Base-by-base conservation (phyloP, 2,113 vertebrate genomes). In the Ramphastos sulfuratus region DNA sequence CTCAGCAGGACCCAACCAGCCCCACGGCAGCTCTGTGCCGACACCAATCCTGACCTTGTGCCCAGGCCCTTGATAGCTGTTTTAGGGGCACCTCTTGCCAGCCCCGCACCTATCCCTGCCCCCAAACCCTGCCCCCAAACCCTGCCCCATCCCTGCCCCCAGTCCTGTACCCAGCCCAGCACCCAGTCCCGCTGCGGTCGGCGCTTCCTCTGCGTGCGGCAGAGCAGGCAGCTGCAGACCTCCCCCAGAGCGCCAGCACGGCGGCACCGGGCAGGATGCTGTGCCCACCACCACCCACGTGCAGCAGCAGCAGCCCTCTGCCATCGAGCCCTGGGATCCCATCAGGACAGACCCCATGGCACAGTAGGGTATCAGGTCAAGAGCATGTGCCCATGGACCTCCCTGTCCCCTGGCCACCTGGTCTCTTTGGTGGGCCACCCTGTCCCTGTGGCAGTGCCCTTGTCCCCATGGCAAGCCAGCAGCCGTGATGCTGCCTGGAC, bases 231-330 rank as follows among this genome's bases (percentile, higher is more conserved):
- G 52, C 83, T 82, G 67, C 80, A 64, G 46, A 70, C 52, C 66
- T 83, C 37, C 60, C n/a, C 16, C 4, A 1, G 66, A 19, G 81
- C 28, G 1, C 7, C 23, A 2, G 66, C 76, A 2, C 75, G 3
- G 8, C 12, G 0, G 71, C 71, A 10, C 1, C 1, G 3, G 92
- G 85, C 93, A 86, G 82, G 90, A 87, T 63, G 74, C 35, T 13
- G 28, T 5, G 85, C 75, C 75, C 0, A 0, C 14, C 46, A 2
- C 31, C 19, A 2, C 55, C 25, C 10, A 0, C 0, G 0, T 7
- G 3, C 50, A 28, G 33, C 87, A 76, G 37, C 76, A 17, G 37
- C 76, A 17, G 31, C 87, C 61, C 65, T 15, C 70, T 12, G 10
- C 46, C 9, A 2, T 59, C 0, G 0, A 44, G 3, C 20, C 58